phyloP scores from a whole-genome alignment of 2,888 invertebrate genomes.

The Drosophila pegasa region DNA sequence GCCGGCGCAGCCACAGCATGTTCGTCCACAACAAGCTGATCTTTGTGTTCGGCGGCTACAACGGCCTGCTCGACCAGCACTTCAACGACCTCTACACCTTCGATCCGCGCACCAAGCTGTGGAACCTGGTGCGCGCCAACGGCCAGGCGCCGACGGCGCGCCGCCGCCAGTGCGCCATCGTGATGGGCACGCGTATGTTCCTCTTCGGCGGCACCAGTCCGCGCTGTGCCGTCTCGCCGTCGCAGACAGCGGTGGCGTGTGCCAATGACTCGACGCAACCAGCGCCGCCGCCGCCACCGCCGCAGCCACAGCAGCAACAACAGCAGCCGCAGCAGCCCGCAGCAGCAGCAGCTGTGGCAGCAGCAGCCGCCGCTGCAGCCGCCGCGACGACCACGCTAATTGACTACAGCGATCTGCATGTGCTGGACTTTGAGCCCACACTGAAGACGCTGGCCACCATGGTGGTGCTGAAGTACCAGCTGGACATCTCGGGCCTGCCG shows the following conservation, averaged over 20 bases:
- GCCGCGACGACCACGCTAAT: conserved; percentile 84
- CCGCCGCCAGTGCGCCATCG: conserved; percentile 92
- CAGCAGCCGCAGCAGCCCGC: conserved; percentile 8
- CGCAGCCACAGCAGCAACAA: background rate
- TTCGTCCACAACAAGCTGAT: conserved; percentile 91
- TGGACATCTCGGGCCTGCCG: conserved; percentile 88
- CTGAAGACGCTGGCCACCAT: conserved; percentile 90
- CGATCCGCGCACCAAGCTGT: conserved; percentile 87
- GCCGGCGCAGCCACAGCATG: conserved; percentile 95
- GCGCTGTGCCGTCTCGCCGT: conserved; percentile 31
- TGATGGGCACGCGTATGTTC: conserved; percentile 90
- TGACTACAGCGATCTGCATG: conserved; percentile 93
- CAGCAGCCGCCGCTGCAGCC: conserved; percentile 10
- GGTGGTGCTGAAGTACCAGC: conserved; percentile 87
- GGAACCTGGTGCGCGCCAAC: conserved; percentile 87
- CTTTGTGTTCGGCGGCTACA: conserved; percentile 96
- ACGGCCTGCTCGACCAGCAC: conserved; percentile 90
- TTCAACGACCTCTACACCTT: conserved; percentile 94
- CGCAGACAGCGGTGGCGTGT: background rate
- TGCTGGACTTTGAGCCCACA: conserved; percentile 91
- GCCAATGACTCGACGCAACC: conserved; percentile 18
- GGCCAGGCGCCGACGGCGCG: conserved; percentile 88
- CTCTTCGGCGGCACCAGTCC: conserved; percentile 97
- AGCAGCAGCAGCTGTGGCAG: conserved; percentile 13
- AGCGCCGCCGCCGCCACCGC: background rate